Evolutionary conservation across 2,113 vertebrate species (phyloP).

Genomic region (Ibidorhyncha struthersii): DNA sequence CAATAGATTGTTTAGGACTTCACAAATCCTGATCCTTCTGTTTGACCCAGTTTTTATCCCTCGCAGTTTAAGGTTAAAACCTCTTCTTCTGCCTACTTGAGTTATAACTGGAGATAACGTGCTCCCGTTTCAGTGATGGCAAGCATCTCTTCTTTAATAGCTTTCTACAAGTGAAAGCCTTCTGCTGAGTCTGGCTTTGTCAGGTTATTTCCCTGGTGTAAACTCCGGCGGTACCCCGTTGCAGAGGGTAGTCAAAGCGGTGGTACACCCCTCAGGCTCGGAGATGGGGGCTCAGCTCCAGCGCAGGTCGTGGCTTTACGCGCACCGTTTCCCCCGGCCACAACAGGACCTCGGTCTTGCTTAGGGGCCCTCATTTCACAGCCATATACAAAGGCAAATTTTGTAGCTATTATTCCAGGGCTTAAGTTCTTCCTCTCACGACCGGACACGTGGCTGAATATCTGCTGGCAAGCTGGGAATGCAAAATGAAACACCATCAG

Average conservation of each 20-base stretch:
- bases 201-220: background rate
- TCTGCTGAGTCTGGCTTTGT: background rate
- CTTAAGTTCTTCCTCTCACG: background rate
- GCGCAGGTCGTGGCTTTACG: background rate
- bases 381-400: background rate
- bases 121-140: background rate
- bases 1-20: background rate
- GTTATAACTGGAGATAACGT: background rate
- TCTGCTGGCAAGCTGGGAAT: conserved; percentile 14
- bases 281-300: background rate
- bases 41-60: background rate
- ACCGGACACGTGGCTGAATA: background rate
- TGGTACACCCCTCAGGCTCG: background rate
- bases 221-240: background rate
- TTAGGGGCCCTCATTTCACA: background rate
- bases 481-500: conserved; percentile 12
- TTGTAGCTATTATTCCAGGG: background rate
- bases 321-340: background rate
- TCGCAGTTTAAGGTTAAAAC: background rate
- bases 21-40: background rate
- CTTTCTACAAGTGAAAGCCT: background rate
- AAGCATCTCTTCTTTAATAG: background rate
- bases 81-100: background rate
- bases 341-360: background rate
- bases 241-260: too few relatives aligned